A percentile compares a stretch with the other conserved stretches of the same genome.
These are phyloP conservation scores for Lepidurus arcticus DNA, from an alignment of 1,140 invertebrate species.

Conservation along the genomic window DNA sequence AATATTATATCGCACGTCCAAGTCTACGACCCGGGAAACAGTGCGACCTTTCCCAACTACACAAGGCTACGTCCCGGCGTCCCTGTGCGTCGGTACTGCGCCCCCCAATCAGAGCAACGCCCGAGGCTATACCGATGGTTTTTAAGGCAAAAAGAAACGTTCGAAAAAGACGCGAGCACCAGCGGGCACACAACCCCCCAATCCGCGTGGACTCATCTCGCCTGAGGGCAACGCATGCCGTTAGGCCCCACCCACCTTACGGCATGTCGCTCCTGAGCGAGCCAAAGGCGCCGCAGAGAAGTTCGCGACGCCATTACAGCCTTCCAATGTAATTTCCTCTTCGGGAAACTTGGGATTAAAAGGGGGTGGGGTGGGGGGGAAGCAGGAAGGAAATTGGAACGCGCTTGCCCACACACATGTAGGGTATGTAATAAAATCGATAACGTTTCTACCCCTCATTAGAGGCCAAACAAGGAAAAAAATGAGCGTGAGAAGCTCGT, in stretches of 20 bases:
- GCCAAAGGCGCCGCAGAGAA: constrained; percentile 1
- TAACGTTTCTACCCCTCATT: no score
- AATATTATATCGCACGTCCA: not conserved
- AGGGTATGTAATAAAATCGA: no score
- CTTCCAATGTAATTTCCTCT: constrained; percentile 6
- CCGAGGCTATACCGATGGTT: not conserved
- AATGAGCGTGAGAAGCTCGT: no score
- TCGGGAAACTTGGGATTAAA: not conserved
- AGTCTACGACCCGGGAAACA: constrained; percentile 17
- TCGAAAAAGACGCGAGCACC: not conserved
- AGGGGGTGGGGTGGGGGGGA: not conserved
- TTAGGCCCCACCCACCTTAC: not conserved
- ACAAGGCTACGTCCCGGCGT: not conserved
- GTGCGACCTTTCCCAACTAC: not conserved
- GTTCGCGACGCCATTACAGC: not conserved
- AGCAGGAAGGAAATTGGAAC: not conserved
- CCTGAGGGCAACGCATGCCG: not conserved
- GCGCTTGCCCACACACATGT: not conserved
- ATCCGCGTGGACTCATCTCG: not conserved
- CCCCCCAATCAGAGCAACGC: not conserved
- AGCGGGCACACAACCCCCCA: not conserved
- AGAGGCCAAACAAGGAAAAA: no score
- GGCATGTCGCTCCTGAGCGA: not conserved
- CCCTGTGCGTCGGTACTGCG: not conserved
- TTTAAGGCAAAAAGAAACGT: not conserved